Evolutionary conservation across 1,140 invertebrate species (phyloP).

Genomic region (Drosophila grimshawi): DNA sequence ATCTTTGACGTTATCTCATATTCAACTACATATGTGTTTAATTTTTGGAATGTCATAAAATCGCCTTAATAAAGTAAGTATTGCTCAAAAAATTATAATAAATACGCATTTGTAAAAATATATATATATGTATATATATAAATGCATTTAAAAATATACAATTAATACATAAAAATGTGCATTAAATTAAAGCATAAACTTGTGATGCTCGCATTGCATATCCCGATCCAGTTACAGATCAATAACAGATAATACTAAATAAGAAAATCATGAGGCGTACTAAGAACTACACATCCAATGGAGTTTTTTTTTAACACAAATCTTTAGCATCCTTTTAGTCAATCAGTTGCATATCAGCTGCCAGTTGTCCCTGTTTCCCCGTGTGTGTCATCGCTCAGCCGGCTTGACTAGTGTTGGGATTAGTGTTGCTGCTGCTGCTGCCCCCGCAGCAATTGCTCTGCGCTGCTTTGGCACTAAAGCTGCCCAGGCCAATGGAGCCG

Average conservation of each 20-base stretch:
- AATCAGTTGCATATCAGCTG: slow-evolving; percentile 50
- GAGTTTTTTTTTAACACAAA: slow-evolving; percentile 70
- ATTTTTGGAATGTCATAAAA: slow-evolving; percentile 82
- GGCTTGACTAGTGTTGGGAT: slow-evolving; percentile 76
- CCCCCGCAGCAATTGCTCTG: slow-evolving; percentile 76
- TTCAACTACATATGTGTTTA: slow-evolving; percentile 57
- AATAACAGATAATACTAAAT: slow-evolving; percentile 54
- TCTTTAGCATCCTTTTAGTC: slow-evolving; percentile 76
- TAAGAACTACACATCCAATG: slow-evolving; percentile 64
- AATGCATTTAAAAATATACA: slow-evolving; percentile 45
- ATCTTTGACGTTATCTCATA: slow-evolving; percentile 53
- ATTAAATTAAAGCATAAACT: slow-evolving; percentile 45
- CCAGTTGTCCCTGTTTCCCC: slow-evolving; percentile 26
- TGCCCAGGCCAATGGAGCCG: slow-evolving; percentile 72
- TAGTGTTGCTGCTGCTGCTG: slow-evolving; percentile 53
- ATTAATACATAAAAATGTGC: slow-evolving; percentile 62
- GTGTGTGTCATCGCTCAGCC: slow-evolving; percentile 35
- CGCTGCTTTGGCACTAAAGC: slow-evolving; percentile 73
- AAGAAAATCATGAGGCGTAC: slow-evolving; percentile 58
- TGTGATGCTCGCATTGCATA: slow-evolving; percentile 54
- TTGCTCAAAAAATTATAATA: slow-evolving; percentile 54
- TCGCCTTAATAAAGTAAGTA: slow-evolving; percentile 57
- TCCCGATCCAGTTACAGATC: slow-evolving; percentile 16
- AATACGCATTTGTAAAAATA: slow-evolving; percentile 45
- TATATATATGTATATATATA: slow-evolving; percentile 16